These are phyloP conservation scores for Pangasius mekongensis DNA, from an alignment of 2,797 vertebrate species.

Conservation along the genomic window DNA sequence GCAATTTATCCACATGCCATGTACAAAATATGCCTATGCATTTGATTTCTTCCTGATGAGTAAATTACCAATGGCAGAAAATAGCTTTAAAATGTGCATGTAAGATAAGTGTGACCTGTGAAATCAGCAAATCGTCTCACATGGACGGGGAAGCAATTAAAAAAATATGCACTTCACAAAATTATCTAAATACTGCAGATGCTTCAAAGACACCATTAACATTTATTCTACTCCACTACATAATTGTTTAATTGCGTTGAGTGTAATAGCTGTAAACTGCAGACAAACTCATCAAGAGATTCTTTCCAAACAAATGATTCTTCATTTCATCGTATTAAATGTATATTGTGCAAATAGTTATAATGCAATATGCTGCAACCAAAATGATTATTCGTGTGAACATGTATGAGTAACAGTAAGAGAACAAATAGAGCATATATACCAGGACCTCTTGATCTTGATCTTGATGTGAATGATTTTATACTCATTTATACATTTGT, in stretches of 20 bases:
- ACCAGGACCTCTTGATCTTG: background rate
- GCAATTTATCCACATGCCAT: background rate
- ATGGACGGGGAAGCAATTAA: background rate
- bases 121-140: background rate
- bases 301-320: constrained; percentile 17
- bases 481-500: background rate
- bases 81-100: background rate
- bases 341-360: background rate
- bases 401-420: background rate
- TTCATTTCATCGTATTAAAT: background rate
- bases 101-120: constrained; percentile 7
- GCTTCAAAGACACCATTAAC: constrained; percentile 29
- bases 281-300: constrained; percentile 38
- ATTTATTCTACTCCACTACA: constrained; percentile 42
- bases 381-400: background rate
- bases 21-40: background rate
- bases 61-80: background rate
- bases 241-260: constrained; percentile 54
- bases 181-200: constrained; percentile 38
- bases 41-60: background rate
- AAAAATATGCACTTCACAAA: constrained; percentile 15
- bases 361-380: background rate
- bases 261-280: constrained; percentile 46
- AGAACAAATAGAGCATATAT: background rate
- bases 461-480: background rate